These are phyloP conservation scores for Drosophila hydei DNA, from an alignment of 1,140 invertebrate species.

Conservation along the genomic window DNA sequence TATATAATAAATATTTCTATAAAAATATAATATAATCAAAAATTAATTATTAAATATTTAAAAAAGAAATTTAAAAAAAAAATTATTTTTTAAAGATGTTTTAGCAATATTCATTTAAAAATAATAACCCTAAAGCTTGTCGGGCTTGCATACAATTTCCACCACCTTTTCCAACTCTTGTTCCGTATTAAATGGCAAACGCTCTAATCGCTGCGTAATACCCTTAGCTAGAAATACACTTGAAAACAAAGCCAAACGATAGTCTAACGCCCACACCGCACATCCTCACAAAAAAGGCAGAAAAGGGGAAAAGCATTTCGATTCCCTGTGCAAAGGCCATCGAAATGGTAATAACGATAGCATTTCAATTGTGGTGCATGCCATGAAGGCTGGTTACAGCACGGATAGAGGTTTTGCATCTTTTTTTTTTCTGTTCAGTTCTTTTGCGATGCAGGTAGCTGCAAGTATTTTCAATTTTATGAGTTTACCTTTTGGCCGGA, in stretches of 20 bases:
- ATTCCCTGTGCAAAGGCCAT: conserved; percentile 26
- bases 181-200: not conserved
- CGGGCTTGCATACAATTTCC: not conserved
- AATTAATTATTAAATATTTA: not conserved
- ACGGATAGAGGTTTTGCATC: conserved; percentile 16
- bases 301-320: not conserved
- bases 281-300: not conserved
- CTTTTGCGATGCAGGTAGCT: conserved; percentile 41
- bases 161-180: not conserved
- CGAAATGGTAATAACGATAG: conserved; percentile 63
- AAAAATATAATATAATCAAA: too few relatives aligned
- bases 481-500: conserved; percentile 57
- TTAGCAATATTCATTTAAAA: too few relatives aligned
- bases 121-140: too few relatives aligned
- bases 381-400: conserved; percentile 16
- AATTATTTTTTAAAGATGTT: not conserved
- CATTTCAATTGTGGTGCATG: conserved; percentile 57
- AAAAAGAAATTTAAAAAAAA: not conserved
- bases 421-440: conserved; percentile 8
- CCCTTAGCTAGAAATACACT: not conserved
- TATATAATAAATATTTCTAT: too few relatives aligned
- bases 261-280: conserved; percentile 1
- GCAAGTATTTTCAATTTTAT: conserved; percentile 69
- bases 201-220: not conserved
- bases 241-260: not conserved